Evolutionary conservation across 2,888 invertebrate genomes (phyloP), one percentile per base, ranked within the genome.

Genomic region (Dysmachus trigonus): DNA sequence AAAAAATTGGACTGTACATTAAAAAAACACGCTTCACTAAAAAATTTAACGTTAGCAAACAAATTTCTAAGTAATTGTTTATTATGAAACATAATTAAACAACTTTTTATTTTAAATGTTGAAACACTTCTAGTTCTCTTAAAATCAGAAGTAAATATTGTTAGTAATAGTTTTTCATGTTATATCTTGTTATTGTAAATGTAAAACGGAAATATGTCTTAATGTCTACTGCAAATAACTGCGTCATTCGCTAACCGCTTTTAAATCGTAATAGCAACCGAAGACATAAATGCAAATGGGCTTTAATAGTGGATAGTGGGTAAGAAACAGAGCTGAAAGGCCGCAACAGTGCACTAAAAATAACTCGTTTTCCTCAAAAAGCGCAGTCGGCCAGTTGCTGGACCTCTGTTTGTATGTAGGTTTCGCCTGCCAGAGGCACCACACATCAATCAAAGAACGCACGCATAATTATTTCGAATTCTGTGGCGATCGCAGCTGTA

Each of bases 391-490:
- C 18, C 38, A 62, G 76, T 76, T 76, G n/a, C 13, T 35, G 38
- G 18, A 2, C 76, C 76, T 41, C 22, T 62, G 13, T 7, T 10
- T 62, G 62, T 62, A 7, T 62, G 62, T 8, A 27, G 22, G 18
- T 22, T 62, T 62, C 27, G 62, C 18, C 62, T 62, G 10, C 62
- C 62, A 22, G 27, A 27, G 62, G 35, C 38, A 76, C 18, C 38
- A 38, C 27, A 35, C 35, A 41, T 76, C 76, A 41, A 38, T 76
- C 76, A 41, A 35, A 15, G 38, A 76, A 22, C 35, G 41, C 38
- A 35, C 76, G 41, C 31, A 33, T 76, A 76, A 76, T 76, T 76
- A 76, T 76, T 27, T 22, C 76, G 38, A 76, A 41, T 76, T 76
- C 76, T 76, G 35, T 76, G 76, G 38, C 41, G 76, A 41, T 76